Evolutionary conservation across 30 jellyfish, hydroid and myxozoan species (phyloP), one percentile per base, ranked within the genome.

Genomic region (Mastigias papua): DNA sequence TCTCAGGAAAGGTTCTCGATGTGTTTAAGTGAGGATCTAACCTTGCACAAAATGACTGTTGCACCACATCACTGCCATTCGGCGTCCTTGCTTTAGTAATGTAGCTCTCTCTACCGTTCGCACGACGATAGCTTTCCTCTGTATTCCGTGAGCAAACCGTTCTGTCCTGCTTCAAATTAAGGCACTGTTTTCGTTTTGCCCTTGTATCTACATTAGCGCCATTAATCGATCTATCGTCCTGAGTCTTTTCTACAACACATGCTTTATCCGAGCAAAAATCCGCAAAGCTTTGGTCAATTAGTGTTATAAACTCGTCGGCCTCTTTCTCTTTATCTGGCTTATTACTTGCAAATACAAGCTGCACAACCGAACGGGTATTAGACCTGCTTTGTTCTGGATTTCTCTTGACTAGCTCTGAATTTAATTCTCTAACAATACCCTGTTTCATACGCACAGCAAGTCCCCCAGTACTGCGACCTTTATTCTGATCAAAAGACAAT

Each of bases 221-320:
- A 37, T 78, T 78, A 78, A 78, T 78, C 78, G 88, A 27, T 74
- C 88, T 63, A 50, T 78, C 88, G 31, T 58, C 31, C 88, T 35
- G 63, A 0, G 26, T 65, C 34, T 46, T 63, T 63, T 58, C 58
- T 78, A 22, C 37, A 50, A 33, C 28, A 15, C 29, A 42, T 21
- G 20, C 34, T 27, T 63, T 78, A 78, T 78, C 88, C 61, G 30
- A 4, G 48, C 31, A 21, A 49, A 30, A 78, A 61, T 78, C 88
- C 34, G 78, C 58, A 78, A 78, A 78, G 88, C 88, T 78, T 35
- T 78, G 68, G 57, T 35, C 54, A 63, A 78, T 78, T 78, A 78
- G 33, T 22, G 88, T 54, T 78, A 78, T 78, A 35, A 78, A 49
- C 64, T 78, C 23, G 67, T 58, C 67, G 70, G 76, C 78, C 46